Percentiles rank a stretch among this genome's conserved stretches.
Evolutionary conservation across 2,888 invertebrate species (phyloP).

Genomic region (Poecilobothrus nobilitatus): DNA sequence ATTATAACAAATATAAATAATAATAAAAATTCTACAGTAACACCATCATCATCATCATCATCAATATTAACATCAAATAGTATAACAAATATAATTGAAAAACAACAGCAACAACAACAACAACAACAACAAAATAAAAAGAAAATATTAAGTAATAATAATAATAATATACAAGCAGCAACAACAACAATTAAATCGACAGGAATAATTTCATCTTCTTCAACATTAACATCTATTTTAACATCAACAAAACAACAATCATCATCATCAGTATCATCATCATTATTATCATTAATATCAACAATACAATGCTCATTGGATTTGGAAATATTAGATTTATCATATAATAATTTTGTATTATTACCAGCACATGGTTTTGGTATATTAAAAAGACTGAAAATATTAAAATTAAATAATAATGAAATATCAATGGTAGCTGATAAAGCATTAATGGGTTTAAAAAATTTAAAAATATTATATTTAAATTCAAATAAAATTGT

Average conservation of each 20-base stretch:
- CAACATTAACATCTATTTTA: too few species aligned
- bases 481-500: constrained; percentile 84
- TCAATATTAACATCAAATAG: too few species aligned
- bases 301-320: constrained; percentile 60
- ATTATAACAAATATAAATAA: neutral
- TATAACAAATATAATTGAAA: too few species aligned
- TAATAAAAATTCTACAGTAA: too few species aligned
- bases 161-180: too few species aligned
- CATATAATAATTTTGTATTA: constrained; percentile 74
- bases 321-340: constrained; percentile 73
- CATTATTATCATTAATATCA: constrained; percentile 25
- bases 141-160: too few species aligned
- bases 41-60: too few species aligned
- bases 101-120: too few species aligned
- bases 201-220: too few species aligned
- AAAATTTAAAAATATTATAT: constrained; percentile 75
- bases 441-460: constrained; percentile 69
- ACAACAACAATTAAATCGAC: too few species aligned
- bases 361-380: constrained; percentile 77
- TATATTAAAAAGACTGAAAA: constrained; percentile 65
- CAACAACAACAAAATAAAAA: neutral
- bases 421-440: constrained; percentile 83
- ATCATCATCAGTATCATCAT: constrained; percentile 33
- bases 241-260: constrained; percentile 11
- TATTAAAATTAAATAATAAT: constrained; percentile 77